These are phyloP conservation scores for Salminus brasiliensis DNA, from an alignment of 2,113 vertebrate genomes.

Conservation along the genomic window DNA sequence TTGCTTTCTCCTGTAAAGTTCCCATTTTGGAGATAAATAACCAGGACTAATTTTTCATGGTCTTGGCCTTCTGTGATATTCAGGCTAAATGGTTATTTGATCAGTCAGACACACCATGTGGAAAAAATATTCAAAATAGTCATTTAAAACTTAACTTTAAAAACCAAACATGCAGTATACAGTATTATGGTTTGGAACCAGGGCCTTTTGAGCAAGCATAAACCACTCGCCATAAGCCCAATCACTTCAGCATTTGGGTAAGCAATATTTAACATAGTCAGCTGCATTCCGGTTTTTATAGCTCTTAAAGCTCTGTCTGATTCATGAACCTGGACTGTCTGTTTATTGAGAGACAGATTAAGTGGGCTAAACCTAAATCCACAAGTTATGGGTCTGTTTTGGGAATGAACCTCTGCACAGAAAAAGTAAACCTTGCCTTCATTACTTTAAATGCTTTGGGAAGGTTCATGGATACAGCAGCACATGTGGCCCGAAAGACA, in stretches of 20 bases:
- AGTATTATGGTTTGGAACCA: neutral
- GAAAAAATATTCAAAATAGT: neutral
- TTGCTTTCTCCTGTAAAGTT: too few relatives aligned
- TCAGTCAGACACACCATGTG: neutral
- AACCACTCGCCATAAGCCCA: neutral
- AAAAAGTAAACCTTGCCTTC: conserved; percentile 6
- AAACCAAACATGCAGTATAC: too few relatives aligned
- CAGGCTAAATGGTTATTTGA: neutral
- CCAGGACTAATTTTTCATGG: neutral
- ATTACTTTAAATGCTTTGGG: neutral
- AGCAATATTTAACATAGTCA: neutral
- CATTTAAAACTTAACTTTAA: neutral
- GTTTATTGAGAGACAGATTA: conserved; percentile 14
- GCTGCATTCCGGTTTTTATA: conserved; percentile 16
- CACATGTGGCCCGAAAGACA: conserved; percentile 26
- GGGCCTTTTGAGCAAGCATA: neutral
- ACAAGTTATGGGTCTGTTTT: neutral
- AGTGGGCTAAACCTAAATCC: conserved; percentile 5
- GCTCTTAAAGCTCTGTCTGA: neutral
- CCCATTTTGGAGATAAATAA: too few relatives aligned
- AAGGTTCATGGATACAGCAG: neutral
- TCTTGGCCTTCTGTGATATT: neutral
- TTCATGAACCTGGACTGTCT: neutral
- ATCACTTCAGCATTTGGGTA: neutral
- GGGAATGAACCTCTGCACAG: neutral